Conservation (phyloP, 2,797 vertebrate species). For the Manis crassicaudata region DNA sequence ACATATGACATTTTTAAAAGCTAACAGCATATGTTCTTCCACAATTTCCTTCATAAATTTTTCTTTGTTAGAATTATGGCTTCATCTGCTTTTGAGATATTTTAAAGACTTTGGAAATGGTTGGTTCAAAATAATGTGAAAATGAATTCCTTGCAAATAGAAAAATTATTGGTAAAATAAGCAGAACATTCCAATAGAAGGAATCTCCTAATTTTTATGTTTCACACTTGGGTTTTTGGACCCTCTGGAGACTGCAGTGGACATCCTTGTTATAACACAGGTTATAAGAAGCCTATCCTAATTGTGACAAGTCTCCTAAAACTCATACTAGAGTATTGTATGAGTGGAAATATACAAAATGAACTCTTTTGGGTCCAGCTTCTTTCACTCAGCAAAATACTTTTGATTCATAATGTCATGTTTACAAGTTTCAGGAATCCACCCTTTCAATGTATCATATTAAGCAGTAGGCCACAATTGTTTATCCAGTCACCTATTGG, state of each 20-base stretch:
- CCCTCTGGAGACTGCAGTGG: neutral
- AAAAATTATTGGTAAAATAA: neutral
- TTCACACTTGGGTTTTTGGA: neutral
- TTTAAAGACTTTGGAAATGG: neutral
- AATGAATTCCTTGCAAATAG: neutral
- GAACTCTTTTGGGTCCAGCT: neutral
- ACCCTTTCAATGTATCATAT: neutral
- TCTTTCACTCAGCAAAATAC: neutral
- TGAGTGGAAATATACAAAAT: neutral
- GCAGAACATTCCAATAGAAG: neutral
- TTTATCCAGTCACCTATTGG: neutral
- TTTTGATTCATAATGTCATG: neutral
- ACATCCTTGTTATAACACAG: neutral
- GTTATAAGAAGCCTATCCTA: neutral
- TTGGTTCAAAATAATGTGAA: neutral
- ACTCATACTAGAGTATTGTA: neutral
- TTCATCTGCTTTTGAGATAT: neutral
- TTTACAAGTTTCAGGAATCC: neutral
- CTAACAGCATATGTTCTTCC: neutral
- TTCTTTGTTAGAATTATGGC: neutral
- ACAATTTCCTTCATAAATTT: slow-evolving; percentile 19
- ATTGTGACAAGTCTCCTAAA: neutral
- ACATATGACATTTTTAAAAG: slow-evolving; percentile 1
- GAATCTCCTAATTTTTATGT: neutral
- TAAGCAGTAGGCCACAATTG: neutral